Percentiles rank a stretch among this genome's conserved stretches.
Conservation (phyloP, 2,797 vertebrate genomes). For the Dryobates pubescens region DNA sequence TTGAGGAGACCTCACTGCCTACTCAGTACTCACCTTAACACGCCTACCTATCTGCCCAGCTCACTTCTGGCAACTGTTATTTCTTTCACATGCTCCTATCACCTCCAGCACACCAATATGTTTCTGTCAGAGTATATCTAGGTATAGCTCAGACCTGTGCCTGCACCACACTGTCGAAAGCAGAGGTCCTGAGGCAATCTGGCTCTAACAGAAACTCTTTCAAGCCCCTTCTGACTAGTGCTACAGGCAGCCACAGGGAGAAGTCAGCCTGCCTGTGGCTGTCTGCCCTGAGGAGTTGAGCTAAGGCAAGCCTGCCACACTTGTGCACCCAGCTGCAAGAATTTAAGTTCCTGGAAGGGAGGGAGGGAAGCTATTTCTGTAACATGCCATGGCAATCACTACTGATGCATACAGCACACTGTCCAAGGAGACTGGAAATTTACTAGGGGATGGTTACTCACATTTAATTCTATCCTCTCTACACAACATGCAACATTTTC, state of each 20-base stretch:
- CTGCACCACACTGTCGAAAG: not conserved
- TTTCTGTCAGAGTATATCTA: not conserved
- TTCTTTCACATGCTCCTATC: not conserved
- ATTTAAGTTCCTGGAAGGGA: not conserved
- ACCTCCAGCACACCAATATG: not conserved
- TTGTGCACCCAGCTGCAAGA: not conserved
- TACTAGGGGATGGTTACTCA: not conserved
- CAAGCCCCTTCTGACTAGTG: not conserved
- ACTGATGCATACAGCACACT: not conserved
- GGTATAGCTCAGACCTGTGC: not conserved
- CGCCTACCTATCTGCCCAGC: rapidly evolving
- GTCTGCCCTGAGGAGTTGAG: not conserved
- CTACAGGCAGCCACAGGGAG: not conserved
- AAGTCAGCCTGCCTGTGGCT: not conserved
- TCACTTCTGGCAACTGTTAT: not conserved
- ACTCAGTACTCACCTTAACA: not conserved
- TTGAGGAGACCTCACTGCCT: not conserved
- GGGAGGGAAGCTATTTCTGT: slow-evolving; percentile 35
- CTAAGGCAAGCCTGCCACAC: not conserved
- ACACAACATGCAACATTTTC: not conserved
- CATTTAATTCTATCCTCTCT: not conserved
- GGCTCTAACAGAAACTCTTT: not conserved
- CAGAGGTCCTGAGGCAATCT: not conserved
- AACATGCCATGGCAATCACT: not conserved
- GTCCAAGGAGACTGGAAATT: not conserved